Evolutionary conservation across 1,140 invertebrate genomes (phyloP), one percentile per base, ranked within the genome.

Genomic region (Drosophila guanche): DNA sequence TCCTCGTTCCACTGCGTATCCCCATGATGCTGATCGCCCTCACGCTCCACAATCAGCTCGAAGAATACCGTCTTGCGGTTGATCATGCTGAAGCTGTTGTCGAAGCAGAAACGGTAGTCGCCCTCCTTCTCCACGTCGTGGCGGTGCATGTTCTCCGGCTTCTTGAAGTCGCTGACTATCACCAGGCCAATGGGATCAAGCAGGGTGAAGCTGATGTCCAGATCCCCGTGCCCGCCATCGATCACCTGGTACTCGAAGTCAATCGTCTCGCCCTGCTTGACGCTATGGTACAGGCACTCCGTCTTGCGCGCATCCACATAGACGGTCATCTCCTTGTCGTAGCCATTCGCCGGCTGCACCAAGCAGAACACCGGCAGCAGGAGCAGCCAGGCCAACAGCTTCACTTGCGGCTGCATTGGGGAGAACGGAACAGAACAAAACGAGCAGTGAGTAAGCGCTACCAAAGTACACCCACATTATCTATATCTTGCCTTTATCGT

Each of bases 51-150:
- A 62, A 95, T 92, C 3, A 97, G 81, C 86, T 97, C 96, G 89
- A 97, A 96, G 88, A 96, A 97, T 1, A 97, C 95, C 22, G 95
- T 94, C 91, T 97, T 97, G 7, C 93, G 92, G 71, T 95, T 95
- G 88, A 96, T 96, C 8, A 94, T 93, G 79, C 95, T 96, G 84
- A 96, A 96, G 3, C 93, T 94, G 83, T 97, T 97, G 84, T 97
- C 96, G 84, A 97, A 96, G 83, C 96, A 97, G 74, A 97, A 94
- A 66, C 94, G 93, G 89, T 95, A 96, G 76, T 96, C 95, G 4
- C 96, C 96, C 43, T 93, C 92, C 60, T 93, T 91, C 4, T 89
- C 91, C 3, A 91, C 92, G 56, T 93, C 92, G 48, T 92, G 93
- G 76, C 94, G 93, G 84, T 96, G 95, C 40, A 93, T 92, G 70